Evolutionary conservation across 2,113 vertebrate genomes (phyloP).

Genomic region (Myrmophylax atrothorax): DNA sequence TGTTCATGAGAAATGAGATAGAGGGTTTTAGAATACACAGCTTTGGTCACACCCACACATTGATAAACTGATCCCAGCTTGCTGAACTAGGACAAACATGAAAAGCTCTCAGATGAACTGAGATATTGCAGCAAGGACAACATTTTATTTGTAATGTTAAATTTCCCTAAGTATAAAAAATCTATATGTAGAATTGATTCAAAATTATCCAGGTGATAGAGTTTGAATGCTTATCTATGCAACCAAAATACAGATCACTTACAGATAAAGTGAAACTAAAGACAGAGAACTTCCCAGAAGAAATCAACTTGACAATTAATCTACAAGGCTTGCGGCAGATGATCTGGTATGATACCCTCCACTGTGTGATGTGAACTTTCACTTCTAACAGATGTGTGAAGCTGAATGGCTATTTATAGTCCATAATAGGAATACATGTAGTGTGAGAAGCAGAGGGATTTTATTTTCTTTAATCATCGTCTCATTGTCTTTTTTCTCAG

Average conservation of each 20-base stretch:
- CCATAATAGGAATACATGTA: background rate
- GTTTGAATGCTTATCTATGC: background rate
- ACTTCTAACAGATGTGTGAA: background rate
- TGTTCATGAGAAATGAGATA: no score
- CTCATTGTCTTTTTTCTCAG: background rate
- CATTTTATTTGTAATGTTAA: background rate
- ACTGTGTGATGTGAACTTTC: background rate
- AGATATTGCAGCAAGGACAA: background rate
- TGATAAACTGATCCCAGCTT: no score
- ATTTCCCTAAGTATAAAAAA: background rate
- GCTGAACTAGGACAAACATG: background rate
- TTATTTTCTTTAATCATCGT: background rate
- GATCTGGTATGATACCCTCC: background rate
- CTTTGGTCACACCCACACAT: no score
- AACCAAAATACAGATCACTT: background rate
- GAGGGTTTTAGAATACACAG: no score
- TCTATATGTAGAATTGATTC: background rate
- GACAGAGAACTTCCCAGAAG: background rate
- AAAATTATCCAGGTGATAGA: background rate
- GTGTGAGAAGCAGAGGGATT: background rate
- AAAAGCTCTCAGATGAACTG: background rate
- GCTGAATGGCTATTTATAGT: background rate
- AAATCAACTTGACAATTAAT: background rate
- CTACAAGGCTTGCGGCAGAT: background rate
- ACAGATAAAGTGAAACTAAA: background rate